Evolutionary conservation across 1,140 invertebrate species (phyloP), one percentile per base, ranked within the genome.

Genomic region (Colletes gigas): DNA sequence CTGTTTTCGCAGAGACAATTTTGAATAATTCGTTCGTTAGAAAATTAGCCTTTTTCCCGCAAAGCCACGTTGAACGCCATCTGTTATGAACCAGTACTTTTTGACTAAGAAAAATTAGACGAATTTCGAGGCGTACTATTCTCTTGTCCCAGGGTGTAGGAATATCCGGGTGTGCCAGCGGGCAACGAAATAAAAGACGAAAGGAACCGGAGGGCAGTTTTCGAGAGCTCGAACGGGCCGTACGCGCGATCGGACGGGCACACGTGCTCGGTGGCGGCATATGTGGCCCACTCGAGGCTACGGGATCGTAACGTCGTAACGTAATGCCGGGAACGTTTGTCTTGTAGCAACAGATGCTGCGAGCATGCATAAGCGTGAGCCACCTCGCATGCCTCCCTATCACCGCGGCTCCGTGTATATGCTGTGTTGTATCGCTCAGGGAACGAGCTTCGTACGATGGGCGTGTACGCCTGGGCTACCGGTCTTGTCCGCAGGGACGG

Each of bases 261-360:
- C 71, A 60, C 63, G 62, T 74, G 69, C 73, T 67, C 55, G 39
- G 52, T 68, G 74, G 65, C 52, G 55, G 60, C 77, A 81, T 78
- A 75, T 85, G 85, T 81, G 85, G 69, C 77, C 62, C 74, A 86
- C 59, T 79, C 59, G 78, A 74, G 70, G 78, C 72, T 65, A 80
- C 72, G 83, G 85, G 74, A 83, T 83, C 82, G 81, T 88, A 88
- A 88, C 84, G 86, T 81, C 80, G 81, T 86, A 86, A 87, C 86
- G 83, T 83, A 87, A 90, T 85, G 88, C 84, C 74, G 78, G 69
- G 81, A 84, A 89, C 88, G 88, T 89, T 65, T 81, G 86, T 89
- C 88, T 89, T 89, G 89, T 89, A 89, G 81, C 87, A 89, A 88
- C 89, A 89, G 88, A 90, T 90, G 89, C 88, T 89, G 83, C 79